Percentiles rank a stretch among this genome's conserved stretches.
phyloP scores from a whole-genome alignment of 2,113 vertebrate genomes.

The Nothoprocta pentlandii region DNA sequence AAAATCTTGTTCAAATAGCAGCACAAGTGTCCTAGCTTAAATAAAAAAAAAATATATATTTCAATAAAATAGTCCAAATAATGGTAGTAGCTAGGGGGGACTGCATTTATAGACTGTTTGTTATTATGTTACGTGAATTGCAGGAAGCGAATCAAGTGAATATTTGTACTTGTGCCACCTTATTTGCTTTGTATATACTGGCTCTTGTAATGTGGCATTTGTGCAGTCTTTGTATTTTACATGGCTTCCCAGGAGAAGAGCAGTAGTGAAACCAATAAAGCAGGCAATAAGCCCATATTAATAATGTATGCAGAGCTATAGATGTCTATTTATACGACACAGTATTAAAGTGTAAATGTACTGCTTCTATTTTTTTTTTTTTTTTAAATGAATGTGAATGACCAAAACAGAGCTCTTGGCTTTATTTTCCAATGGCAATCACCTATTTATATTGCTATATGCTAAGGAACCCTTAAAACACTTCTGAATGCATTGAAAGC shows the following conservation, averaged over 20 bases:
- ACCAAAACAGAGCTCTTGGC: constrained; percentile 37
- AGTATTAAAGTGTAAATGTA: constrained; percentile 62
- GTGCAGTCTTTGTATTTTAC: constrained; percentile 68
- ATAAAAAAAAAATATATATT: background rate
- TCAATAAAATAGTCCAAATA: background rate
- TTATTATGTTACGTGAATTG: constrained; percentile 66
- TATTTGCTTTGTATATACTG: constrained; percentile 66
- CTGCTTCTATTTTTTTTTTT: background rate
- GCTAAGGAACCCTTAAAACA: background rate
- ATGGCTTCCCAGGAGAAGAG: constrained; percentile 74
- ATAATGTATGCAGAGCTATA: constrained; percentile 79
- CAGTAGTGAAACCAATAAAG: constrained; percentile 79
- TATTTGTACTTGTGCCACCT: constrained; percentile 67
- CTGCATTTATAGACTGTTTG: constrained; percentile 51
- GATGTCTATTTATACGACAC: constrained; percentile 76
- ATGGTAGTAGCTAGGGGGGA: constrained; percentile 26
- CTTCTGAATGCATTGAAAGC: background rate
- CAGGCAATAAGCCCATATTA: constrained; percentile 78
- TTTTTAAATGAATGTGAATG: constrained; percentile 51
- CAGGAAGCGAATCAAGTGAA: constrained; percentile 42
- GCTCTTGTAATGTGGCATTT: constrained; percentile 41
- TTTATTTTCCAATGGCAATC: constrained; percentile 21
- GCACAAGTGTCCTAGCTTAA: background rate
- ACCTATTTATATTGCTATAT: background rate
- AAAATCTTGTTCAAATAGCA: background rate